phyloP scores from a whole-genome alignment of 2,797 vertebrate genomes.

The Acomys russatus region DNA sequence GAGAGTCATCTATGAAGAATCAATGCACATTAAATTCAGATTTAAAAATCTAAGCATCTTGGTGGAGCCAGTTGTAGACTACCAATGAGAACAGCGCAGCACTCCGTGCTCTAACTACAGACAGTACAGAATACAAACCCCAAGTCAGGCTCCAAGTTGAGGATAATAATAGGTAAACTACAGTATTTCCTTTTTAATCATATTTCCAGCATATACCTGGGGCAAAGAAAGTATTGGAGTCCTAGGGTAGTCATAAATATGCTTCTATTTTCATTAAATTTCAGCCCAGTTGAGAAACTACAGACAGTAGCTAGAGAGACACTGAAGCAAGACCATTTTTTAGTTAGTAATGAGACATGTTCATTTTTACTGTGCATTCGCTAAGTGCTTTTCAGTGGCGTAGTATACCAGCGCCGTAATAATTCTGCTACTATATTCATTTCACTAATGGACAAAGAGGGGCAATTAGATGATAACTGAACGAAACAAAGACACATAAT shows the following conservation, averaged over 20 bases:
- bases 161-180: background rate
- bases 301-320: background rate
- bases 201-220: background rate
- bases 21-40: slow-evolving; percentile 26
- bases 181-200: slow-evolving; percentile 1
- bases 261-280: background rate
- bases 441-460: background rate
- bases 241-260: background rate
- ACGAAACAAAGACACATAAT: background rate
- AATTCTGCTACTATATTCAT: slow-evolving; percentile 16
- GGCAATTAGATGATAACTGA: background rate
- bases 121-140: slow-evolving; percentile 5
- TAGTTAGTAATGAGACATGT: background rate
- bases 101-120: background rate
- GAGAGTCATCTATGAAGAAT: slow-evolving; percentile 49
- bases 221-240: slow-evolving; percentile 3
- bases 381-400: background rate
- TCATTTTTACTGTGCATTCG: slow-evolving; percentile 22
- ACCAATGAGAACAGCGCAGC: background rate
- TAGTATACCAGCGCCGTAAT: background rate
- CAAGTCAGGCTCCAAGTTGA: background rate
- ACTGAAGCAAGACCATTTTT: background rate
- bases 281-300: background rate
- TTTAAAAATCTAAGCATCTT: slow-evolving; percentile 50
- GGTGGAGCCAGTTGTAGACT: background rate